phyloP scores from a whole-genome alignment of 2,888 invertebrate genomes.

The Zygaena filipendulae region DNA sequence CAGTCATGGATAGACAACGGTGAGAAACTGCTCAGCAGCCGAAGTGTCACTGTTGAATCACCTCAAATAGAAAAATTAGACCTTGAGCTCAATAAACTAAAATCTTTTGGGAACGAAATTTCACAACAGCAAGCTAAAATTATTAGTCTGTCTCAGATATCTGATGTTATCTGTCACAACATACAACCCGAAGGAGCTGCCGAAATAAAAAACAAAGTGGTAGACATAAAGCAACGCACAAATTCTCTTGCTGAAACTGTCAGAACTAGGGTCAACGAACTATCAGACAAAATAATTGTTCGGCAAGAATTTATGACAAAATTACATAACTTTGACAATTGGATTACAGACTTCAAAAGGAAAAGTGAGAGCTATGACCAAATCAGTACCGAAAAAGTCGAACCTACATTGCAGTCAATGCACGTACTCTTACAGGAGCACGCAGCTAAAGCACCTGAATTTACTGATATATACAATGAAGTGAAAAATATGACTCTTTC shows the following conservation, averaged over 20 bases:
- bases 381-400: constrained; percentile 84
- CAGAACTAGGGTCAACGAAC: constrained; percentile 78
- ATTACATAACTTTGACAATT: constrained; percentile 80
- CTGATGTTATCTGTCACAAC: constrained; percentile 81
- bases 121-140: constrained; percentile 87
- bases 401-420: constrained; percentile 79
- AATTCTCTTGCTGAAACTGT: constrained; percentile 81
- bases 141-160: constrained; percentile 80
- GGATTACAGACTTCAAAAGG: constrained; percentile 79
- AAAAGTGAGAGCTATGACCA: constrained; percentile 83
- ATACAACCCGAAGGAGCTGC: constrained; percentile 82
- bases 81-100: constrained; percentile 78
- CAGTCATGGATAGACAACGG: constrained; percentile 81
- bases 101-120: constrained; percentile 86
- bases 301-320: constrained; percentile 87
- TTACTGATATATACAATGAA: constrained; percentile 83
- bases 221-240: constrained; percentile 78
- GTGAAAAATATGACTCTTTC: constrained; percentile 79
- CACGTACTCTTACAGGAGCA: constrained; percentile 87
- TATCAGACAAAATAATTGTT: constrained; percentile 84
- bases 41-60: constrained; percentile 71
- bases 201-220: constrained; percentile 76
- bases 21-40: constrained; percentile 69
- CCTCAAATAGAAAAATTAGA: constrained; percentile 82
- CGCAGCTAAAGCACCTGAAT: constrained; percentile 82